Conservation (phyloP, 2,113 vertebrate genomes). For the Neolamprologus variostigma region DNA sequence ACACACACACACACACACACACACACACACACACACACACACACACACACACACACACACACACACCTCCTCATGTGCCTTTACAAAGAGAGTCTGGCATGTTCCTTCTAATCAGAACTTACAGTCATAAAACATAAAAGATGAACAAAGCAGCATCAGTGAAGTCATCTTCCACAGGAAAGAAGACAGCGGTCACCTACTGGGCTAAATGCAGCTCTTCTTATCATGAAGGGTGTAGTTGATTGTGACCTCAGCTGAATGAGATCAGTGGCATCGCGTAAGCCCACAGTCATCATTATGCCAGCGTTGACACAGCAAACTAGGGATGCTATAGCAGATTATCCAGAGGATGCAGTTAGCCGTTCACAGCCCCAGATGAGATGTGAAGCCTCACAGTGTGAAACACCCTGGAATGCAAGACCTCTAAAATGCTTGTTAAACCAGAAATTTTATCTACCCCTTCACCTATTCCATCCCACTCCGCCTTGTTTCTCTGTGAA, state of each 20-base stretch:
- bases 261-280: not conserved
- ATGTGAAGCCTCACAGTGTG: not conserved
- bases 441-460: not conserved
- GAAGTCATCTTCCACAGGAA: not conserved
- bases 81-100: not conserved
- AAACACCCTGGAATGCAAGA: not conserved
- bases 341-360: not conserved
- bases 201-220: not conserved
- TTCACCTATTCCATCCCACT: not conserved
- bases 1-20: no score
- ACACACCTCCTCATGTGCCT: not conserved
- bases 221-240: not conserved
- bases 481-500: not conserved
- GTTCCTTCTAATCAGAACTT: not conserved
- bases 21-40: not conserved
- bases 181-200: not conserved
- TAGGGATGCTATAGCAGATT: not conserved
- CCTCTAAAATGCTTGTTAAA: constrained; percentile 17
- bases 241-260: constrained; percentile 25
- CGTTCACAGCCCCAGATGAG: not conserved
- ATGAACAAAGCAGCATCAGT: not conserved
- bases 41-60: not conserved
- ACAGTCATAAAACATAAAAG: not conserved
- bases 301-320: constrained; percentile 19
- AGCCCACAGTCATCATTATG: constrained; percentile 7